A percentile compares a stretch with the other conserved stretches of the same genome.
Evolutionary conservation across 2,888 invertebrate species (phyloP).

Genomic region (Atherix ibis): DNA sequence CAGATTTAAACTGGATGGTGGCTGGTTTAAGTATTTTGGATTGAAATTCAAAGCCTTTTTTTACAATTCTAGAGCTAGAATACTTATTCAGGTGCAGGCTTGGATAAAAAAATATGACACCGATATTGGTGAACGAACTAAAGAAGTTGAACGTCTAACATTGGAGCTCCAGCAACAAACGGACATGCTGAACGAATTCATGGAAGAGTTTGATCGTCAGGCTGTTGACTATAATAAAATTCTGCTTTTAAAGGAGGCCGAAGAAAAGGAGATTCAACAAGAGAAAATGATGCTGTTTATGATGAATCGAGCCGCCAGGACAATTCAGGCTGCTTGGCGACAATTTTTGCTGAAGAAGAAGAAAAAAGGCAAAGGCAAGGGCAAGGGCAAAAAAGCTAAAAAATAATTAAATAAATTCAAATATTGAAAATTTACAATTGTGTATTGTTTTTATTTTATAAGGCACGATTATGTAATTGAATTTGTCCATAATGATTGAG

Average conservation of each 20-base stretch:
- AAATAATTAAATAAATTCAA: not conserved
- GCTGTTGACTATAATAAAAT: conserved; percentile 20
- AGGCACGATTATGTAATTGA: no score
- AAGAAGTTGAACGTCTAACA: conserved; percentile 18
- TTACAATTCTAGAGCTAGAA: conserved; percentile 23
- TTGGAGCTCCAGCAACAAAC: conserved; percentile 16
- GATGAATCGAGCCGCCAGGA: conserved; percentile 24
- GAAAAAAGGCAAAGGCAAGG: conserved; percentile 16
- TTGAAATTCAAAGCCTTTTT: no score
- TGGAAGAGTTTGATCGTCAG: conserved; percentile 17
- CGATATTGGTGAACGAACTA: conserved; percentile 22
- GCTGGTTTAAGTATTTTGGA: no score
- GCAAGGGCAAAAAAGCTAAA: conserved; percentile 9
- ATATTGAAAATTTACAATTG: no score
- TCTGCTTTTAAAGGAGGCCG: conserved; percentile 16
- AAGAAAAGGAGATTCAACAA: conserved; percentile 17
- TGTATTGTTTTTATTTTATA: no score
- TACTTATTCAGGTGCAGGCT: conserved; percentile 21
- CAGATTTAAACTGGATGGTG: conserved; percentile 2
- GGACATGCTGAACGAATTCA: conserved; percentile 17
- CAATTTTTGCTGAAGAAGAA: conserved; percentile 17
- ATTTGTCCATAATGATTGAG: no score
- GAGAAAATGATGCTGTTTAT: conserved; percentile 21
- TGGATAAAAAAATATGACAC: conserved; percentile 25
- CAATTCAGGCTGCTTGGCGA: conserved; percentile 24